Evolutionary conservation across 2,113 vertebrate genomes (phyloP), one percentile per base, ranked within the genome.

Genomic region (Platycercus adscitus): DNA sequence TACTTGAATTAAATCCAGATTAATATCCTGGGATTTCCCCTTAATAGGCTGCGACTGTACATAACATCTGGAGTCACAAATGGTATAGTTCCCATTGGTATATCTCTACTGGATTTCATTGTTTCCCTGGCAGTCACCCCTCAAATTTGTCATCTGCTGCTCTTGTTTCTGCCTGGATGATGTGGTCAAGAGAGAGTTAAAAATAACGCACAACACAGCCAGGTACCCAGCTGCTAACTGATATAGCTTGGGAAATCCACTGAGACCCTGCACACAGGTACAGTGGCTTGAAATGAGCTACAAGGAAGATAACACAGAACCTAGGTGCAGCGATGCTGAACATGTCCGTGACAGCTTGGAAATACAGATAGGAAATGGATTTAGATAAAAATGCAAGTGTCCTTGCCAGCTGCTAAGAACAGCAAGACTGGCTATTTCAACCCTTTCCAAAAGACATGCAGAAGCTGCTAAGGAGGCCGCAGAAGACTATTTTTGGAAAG

Each of bases 11-110:
- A 80, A 88, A 96, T 61, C 41, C 41, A 87, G 80, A 82, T 85
- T 91, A 85, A 89, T 58, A 93, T 93, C 84, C 75, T 87, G 89
- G 26, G 43, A 84, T 87, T 94, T 88, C 68, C 58, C 61, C 65
- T 82, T 70, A 58, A 77, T 46, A 70, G 69, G 46, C 88, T 93
- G 91, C 28, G 52, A 94, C 61, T 35, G 6, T 13, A 87, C 25
- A 1, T 12, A 91, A 91, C 92, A 95, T 81, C 88, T 93, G 88
- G 69, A 88, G 77, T 41, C 83, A 71, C 80, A 93, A 75, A 52
- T 19, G 35, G 21, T 23, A 47, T 6, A 8, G 60, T 64, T 66
- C 86, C 93, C 65, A 44, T 9, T 93, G 85, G 82, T 81, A 20
- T 2, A 23, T n/a, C 52, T 83, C 88, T 88, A 39, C 50, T 71